Percentiles rank a stretch among this genome's conserved stretches.
These are phyloP conservation scores for Eilema griseolum DNA, from an alignment of 2,888 invertebrate species.

Conservation along the genomic window DNA sequence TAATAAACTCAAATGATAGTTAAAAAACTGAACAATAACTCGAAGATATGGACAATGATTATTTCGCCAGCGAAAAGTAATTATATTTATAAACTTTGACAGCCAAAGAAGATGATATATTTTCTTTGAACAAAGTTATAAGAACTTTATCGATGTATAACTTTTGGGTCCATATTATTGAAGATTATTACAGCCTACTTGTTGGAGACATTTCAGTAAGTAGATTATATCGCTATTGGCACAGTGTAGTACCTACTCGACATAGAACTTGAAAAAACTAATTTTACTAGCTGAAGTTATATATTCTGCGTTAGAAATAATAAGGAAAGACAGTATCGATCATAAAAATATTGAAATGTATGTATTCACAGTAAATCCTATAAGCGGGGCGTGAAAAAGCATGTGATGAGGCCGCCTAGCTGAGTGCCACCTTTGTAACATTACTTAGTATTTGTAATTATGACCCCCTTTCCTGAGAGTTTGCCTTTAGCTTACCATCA, in stretches of 20 bases:
- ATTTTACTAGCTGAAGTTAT: no score
- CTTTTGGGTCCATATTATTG: background rate
- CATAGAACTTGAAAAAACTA: background rate
- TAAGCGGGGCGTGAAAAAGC: no score
- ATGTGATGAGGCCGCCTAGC: no score
- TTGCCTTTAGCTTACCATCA: no score
- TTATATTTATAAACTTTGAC: conserved; percentile 2
- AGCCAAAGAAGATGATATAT: background rate
- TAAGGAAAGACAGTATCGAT: no score
- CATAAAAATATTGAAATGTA: no score
- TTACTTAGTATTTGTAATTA: no score
- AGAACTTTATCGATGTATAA: background rate
- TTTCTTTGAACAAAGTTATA: background rate
- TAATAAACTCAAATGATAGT: background rate
- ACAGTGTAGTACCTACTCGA: background rate
- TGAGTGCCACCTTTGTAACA: no score
- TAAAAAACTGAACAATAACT: background rate
- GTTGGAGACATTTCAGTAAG: background rate
- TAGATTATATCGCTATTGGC: background rate
- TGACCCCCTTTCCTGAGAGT: no score
- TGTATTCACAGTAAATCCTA: no score
- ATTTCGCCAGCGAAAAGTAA: background rate
- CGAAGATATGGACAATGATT: background rate
- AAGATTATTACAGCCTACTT: background rate
- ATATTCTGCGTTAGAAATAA: no score